These are phyloP conservation scores for Anolis apletophallus DNA, from an alignment of 2,797 vertebrate genomes.

Conservation along the genomic window DNA sequence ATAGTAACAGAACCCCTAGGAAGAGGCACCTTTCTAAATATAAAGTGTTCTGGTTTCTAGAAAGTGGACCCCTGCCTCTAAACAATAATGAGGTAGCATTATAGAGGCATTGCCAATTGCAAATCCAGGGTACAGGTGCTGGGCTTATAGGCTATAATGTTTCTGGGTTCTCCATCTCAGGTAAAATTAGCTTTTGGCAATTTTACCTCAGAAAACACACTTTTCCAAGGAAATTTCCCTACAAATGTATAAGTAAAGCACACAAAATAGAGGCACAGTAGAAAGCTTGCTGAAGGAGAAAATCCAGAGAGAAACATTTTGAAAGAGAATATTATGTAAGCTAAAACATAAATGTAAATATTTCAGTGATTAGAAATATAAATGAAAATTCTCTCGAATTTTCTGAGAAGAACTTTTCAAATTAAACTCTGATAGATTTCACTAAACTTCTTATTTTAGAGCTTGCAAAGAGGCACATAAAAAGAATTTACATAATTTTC, in stretches of 20 bases:
- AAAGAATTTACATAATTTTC: background rate
- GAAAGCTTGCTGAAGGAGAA: background rate
- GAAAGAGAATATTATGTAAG: background rate
- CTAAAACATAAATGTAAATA: conserved; percentile 1
- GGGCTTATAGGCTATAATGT: conserved; percentile 15
- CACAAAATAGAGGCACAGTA: background rate
- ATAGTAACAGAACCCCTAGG: conserved; percentile 25
- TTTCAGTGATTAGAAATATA: background rate
- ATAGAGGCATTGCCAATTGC: conserved; percentile 12
- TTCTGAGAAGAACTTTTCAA: background rate
- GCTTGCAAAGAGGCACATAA: background rate
- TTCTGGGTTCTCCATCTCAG: conserved; percentile 14
- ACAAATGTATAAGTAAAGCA: no score
- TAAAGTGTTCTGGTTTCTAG: background rate
- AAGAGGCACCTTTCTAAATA: conserved; percentile 32
- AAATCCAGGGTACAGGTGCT: conserved; percentile 6
- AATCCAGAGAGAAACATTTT: conserved; percentile 6
- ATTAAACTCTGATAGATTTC: background rate
- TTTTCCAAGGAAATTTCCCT: background rate
- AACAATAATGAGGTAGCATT: conserved; percentile 32
- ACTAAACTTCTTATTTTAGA: background rate
- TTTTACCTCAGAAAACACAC: conserved; percentile 14
- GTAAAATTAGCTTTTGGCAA: conserved; percentile 22
- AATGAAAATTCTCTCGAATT: conserved; percentile 2
- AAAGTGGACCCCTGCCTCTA: conserved; percentile 17